Evolutionary conservation across 2,797 vertebrate species (phyloP).

Genomic region (Sternarchorhynchus goeldii): DNA sequence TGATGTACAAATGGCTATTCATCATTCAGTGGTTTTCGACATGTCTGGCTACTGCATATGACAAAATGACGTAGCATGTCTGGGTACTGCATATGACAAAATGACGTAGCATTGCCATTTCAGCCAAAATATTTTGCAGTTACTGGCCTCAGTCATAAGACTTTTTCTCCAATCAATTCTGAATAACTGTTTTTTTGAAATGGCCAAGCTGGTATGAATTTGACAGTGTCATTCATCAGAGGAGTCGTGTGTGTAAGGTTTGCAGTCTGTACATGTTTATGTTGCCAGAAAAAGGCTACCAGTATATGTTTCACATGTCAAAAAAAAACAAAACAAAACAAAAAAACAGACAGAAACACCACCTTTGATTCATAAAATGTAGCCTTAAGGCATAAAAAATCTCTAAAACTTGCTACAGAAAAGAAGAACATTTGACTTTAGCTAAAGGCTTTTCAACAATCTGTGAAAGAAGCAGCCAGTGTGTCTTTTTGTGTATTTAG

Average conservation of each 20-base stretch:
- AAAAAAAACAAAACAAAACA: constrained; percentile 20
- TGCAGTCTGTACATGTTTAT: constrained; percentile 62
- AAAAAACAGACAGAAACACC: constrained; percentile 63
- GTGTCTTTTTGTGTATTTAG: constrained; percentile 24
- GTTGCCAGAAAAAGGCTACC: constrained; percentile 49
- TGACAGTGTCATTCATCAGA: constrained; percentile 56
- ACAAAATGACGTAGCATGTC: constrained; percentile 60
- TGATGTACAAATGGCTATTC: constrained; percentile 41
- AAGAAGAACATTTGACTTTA: constrained; percentile 56
- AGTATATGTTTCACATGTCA: constrained; percentile 52
- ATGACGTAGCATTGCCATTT: constrained; percentile 56
- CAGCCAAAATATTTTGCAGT: constrained; percentile 54
- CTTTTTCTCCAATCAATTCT: constrained; percentile 28
- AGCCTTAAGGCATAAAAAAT: constrained; percentile 67
- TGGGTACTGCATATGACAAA: constrained; percentile 61
- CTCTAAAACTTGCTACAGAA: constrained; percentile 62
- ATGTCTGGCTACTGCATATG: constrained; percentile 63
- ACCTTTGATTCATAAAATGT: constrained; percentile 66
- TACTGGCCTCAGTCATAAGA: constrained; percentile 56
- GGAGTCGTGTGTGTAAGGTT: constrained; percentile 60
- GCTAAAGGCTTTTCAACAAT: constrained; percentile 70
- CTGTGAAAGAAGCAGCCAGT: constrained; percentile 60
- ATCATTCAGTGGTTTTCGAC: constrained; percentile 65
- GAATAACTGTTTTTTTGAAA: constrained; percentile 11
- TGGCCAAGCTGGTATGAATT: constrained; percentile 43